Percentiles rank a stretch among this genome's conserved stretches.
Conservation (phyloP, 2,888 invertebrate species). For the Morpho achilles region DNA sequence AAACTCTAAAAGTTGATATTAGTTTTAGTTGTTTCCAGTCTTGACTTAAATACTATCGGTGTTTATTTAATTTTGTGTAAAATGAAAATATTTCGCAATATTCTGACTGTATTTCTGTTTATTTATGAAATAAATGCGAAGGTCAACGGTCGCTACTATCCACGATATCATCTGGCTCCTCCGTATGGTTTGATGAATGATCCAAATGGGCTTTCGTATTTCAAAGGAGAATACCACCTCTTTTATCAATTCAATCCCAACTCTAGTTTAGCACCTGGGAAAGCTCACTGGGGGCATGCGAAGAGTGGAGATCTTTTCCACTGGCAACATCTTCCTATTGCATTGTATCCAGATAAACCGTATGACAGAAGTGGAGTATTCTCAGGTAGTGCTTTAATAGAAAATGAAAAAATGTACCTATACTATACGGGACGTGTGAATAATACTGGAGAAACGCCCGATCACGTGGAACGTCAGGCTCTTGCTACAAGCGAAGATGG, state of each 20-base stretch:
- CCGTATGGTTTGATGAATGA: slow-evolving; percentile 75
- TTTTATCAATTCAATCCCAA: slow-evolving; percentile 73
- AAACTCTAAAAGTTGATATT: too few species aligned
- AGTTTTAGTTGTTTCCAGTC: too few species aligned
- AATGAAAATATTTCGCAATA: slow-evolving; percentile 7
- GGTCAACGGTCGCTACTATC: slow-evolving; percentile 39
- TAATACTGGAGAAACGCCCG: slow-evolving; percentile 39
- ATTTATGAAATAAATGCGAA: slow-evolving; percentile 30
- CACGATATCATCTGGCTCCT: slow-evolving; percentile 56
- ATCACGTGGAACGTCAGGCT: slow-evolving; percentile 52
- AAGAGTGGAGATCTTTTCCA: slow-evolving; percentile 60
- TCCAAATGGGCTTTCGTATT: slow-evolving; percentile 72
- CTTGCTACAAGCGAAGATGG: slow-evolving; percentile 58
- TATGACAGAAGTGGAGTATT: slow-evolving; percentile 64
- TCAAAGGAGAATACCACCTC: slow-evolving; percentile 59
- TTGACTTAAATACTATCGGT: too few species aligned
- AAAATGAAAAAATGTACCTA: slow-evolving; percentile 49
- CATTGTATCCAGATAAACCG: slow-evolving; percentile 58
- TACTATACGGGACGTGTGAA: slow-evolving; percentile 63
- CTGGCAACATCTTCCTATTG: slow-evolving; percentile 69
- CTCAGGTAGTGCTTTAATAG: slow-evolving; percentile 67
- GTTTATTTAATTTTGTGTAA: not conserved
- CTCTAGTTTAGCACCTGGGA: slow-evolving; percentile 47
- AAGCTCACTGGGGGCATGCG: slow-evolving; percentile 75
- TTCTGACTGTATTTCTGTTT: slow-evolving; percentile 29